Percentiles rank a stretch among this genome's conserved stretches.
Conservation (phyloP, 2,888 invertebrate genomes). For the Machimus rusticus region DNA sequence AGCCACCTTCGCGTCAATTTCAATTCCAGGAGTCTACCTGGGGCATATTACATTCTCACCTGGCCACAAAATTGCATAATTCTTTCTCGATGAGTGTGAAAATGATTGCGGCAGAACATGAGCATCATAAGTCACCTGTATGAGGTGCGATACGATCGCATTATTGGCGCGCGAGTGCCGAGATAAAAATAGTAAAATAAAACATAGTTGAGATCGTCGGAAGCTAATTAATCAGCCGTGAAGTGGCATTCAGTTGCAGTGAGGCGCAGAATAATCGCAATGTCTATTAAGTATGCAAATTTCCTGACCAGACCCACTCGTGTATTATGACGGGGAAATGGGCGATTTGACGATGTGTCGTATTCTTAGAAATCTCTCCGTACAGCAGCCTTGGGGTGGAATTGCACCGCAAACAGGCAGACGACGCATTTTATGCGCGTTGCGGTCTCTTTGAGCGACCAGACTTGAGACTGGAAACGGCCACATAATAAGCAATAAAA, state of each 20-base stretch:
- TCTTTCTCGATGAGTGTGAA: not conserved
- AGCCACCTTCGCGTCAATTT: not conserved
- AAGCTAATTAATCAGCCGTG: constrained; percentile 27
- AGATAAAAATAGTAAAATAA: not conserved
- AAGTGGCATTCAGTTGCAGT: constrained; percentile 19
- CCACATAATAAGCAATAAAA: not conserved
- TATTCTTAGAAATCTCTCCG: not conserved
- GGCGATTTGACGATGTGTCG: not conserved
- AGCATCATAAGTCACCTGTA: constrained; percentile 29
- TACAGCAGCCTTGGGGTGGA: not conserved
- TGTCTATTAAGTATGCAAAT: constrained; percentile 27
- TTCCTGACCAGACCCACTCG: not conserved
- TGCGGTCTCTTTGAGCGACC: not conserved
- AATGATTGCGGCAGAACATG: constrained; percentile 24
- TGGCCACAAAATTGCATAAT: constrained; percentile 5
- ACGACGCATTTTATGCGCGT: not conserved
- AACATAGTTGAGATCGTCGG: constrained; percentile 24
- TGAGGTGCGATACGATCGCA: not conserved
- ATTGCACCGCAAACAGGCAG: not conserved
- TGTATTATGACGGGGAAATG: constrained; percentile 31
- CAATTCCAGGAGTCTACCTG: not conserved
- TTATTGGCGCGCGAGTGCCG: not conserved
- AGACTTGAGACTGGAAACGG: not conserved
- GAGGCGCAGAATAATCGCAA: not conserved
- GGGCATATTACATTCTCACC: not conserved